Evolutionary conservation across 1,140 invertebrate species (phyloP).

Genomic region (Stratiolaelaps scimitus): DNA sequence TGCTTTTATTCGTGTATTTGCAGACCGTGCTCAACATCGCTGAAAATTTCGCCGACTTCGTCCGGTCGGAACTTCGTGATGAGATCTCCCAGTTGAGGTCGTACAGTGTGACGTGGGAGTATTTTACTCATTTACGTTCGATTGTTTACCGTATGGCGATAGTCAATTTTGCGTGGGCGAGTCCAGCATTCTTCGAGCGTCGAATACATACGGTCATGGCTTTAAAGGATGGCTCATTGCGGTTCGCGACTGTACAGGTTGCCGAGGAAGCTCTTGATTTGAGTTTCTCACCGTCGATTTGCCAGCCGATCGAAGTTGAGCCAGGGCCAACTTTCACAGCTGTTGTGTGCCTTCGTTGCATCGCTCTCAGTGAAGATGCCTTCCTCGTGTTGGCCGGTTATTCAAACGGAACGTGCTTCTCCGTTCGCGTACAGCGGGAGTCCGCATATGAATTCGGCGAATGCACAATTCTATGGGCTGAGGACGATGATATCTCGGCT

Average conservation of each 20-base stretch:
- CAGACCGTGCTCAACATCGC: constrained; percentile 1
- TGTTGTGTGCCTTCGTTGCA: constrained; percentile 10
- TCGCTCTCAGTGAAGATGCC: constrained; percentile 6
- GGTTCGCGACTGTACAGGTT: not conserved
- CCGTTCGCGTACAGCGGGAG: not conserved
- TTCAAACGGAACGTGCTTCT: not conserved
- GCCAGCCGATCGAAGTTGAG: not conserved
- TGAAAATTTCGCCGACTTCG: not conserved
- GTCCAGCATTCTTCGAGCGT: constrained; percentile 1
- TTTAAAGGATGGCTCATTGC: constrained; percentile 11
- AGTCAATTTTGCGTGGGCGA: constrained; percentile 10
- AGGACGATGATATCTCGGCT: constrained; percentile 16
- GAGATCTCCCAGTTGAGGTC: not conserved
- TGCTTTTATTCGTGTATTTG: not conserved
- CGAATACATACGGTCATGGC: constrained; percentile 7
- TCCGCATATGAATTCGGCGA: constrained; percentile 13
- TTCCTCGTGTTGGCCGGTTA: constrained; percentile 15
- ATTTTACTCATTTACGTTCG: not conserved
- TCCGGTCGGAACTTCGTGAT: not conserved
- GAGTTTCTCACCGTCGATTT: constrained; percentile 15
- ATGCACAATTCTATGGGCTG: not conserved
- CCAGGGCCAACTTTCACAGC: not conserved
- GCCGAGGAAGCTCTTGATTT: not conserved
- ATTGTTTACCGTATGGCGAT: constrained; percentile 22
- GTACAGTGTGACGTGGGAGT: not conserved